Conservation (phyloP, 2,113 vertebrate species). For the Cacatua alba region DNA sequence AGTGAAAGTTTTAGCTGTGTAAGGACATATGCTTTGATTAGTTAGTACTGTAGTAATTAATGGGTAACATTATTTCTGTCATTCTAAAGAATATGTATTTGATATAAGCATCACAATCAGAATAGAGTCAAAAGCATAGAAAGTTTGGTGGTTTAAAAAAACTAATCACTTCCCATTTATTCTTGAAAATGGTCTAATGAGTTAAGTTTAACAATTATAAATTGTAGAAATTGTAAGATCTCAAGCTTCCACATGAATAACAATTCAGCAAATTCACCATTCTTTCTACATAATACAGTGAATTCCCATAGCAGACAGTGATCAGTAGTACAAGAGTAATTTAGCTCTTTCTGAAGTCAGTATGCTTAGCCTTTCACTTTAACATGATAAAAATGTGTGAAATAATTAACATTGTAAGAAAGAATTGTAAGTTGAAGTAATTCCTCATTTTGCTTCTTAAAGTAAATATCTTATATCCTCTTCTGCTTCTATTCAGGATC, state of each 20-base stretch:
- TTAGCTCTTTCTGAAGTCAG: not conserved
- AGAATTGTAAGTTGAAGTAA: not conserved
- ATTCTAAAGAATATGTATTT: not conserved
- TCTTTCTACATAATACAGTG: not conserved
- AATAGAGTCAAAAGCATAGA: not conserved
- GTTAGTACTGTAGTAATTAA: not conserved
- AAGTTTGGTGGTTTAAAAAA: fast-evolving
- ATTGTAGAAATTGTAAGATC: not conserved
- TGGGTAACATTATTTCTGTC: not conserved
- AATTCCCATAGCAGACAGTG: not conserved
- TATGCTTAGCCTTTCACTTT: not conserved
- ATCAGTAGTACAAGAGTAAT: not conserved
- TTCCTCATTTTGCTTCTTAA: not conserved
- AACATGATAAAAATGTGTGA: not conserved
- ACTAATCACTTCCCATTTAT: not conserved
- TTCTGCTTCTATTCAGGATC: not conserved
- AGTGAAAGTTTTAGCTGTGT: not conserved
- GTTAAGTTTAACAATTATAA: not conserved
- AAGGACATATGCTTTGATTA: not conserved
- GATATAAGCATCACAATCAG: not conserved
- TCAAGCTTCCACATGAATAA: not conserved
- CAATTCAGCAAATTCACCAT: not conserved
- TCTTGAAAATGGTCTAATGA: not conserved
- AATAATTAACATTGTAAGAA: not conserved
- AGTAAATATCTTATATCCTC: not conserved